Evolutionary conservation across 30 jellyfish, hydroid and myxozoan genomes (phyloP), one percentile per base, ranked within the genome.

Genomic region (Hydractinia echinata): DNA sequence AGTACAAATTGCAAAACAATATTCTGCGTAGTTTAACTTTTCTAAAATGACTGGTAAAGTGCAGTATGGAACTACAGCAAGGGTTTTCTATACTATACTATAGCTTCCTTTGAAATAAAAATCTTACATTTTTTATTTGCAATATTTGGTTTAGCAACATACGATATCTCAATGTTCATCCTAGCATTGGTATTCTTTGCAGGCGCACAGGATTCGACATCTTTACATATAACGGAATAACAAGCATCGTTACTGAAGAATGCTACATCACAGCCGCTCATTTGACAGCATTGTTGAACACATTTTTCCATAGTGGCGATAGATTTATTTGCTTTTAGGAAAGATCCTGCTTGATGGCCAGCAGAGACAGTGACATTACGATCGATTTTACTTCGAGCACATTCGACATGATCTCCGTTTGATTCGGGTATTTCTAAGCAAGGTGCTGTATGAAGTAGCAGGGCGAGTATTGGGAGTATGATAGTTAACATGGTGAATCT

Each of bases 181-280:
- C 83, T 48, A 52, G 55, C 76, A 44, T 76, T 67, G 10, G 55
- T 72, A 60, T 83, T 87, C 16, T 52, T 70, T 82, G 79, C 81
- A 21, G 98, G 98, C 4, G 98, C 98, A 54, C 98, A 92, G 10
- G 96, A 74, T 70, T 92, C 96, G 48, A 92, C 50, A 73, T 87
- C 81, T 61, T 72, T 53, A 69, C 98, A 92, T 53, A 76, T 56
- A 10, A 92, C 98, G 21, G 98, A 92, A 73, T 92, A 92, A 60
- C 98, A 92, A 5, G 81, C 91, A 51, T 76, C 79, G 61, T 87
- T 87, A 11, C 64, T 86, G 91, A 92, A 87, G 39, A 86, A 87
- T 18, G 98, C 98, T 5, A 92, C 90, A 61, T 92, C 98, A 77
- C 98, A 92, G 10, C 88, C 94, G 51, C 72, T 69, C 86, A 92